phyloP scores from a whole-genome alignment of 2,888 invertebrate species.

The Phengaris alcon region DNA sequence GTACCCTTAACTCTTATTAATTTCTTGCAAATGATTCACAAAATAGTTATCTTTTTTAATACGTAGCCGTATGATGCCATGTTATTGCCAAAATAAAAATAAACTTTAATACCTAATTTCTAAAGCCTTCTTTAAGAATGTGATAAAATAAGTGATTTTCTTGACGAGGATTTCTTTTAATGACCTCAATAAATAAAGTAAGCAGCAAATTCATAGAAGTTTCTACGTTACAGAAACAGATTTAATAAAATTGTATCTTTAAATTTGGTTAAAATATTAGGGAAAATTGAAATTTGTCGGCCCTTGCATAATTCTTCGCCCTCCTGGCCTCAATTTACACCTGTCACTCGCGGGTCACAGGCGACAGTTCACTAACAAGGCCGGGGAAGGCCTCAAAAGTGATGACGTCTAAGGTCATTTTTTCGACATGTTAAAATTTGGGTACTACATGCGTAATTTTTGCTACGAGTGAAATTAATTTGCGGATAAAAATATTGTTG shows the following conservation, averaged over 20 bases:
- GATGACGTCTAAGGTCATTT: not conserved
- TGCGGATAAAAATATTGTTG: no score
- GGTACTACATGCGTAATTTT: no score
- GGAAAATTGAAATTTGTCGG: not conserved
- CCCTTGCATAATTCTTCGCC: slow-evolving; percentile 14
- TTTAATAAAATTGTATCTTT: not conserved
- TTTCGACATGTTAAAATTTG: not conserved
- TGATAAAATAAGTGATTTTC: no score
- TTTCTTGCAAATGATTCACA: no score
- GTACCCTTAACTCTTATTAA: no score
- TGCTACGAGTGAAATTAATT: no score
- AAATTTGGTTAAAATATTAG: not conserved
- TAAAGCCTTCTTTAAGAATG: no score
- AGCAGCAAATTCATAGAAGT: not conserved
- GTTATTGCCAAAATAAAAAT: no score
- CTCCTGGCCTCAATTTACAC: slow-evolving; percentile 10
- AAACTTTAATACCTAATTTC: no score
- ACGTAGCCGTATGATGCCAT: no score
- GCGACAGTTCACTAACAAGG: slow-evolving; percentile 6
- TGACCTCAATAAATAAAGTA: not conserved
- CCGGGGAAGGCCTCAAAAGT: not conserved
- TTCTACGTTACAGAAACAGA: not conserved
- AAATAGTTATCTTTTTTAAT: no score
- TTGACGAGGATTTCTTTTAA: not conserved
- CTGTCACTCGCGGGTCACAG: slow-evolving; percentile 13